Conservation (phyloP, 2,113 vertebrate genomes). For the Chaetops frenatus region DNA sequence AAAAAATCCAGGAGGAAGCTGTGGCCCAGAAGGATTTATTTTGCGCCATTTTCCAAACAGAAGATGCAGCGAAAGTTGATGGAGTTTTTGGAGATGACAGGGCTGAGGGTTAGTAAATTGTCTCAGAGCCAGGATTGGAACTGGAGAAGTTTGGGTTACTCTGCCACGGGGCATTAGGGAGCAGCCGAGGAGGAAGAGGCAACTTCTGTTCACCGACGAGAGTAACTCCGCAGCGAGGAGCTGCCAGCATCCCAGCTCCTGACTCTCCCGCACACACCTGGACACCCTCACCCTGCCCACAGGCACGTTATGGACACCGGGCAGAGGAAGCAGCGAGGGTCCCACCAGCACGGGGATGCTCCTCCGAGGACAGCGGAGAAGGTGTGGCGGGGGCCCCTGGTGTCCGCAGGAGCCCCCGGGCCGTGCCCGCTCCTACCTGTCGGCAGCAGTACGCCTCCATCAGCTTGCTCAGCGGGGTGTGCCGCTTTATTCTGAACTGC, state of each 20-base stretch:
- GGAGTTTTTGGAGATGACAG: not conserved
- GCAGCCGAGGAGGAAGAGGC: too few relatives aligned
- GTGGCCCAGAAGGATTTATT: fast-evolving
- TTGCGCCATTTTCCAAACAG: fast-evolving
- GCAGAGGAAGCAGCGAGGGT: not conserved
- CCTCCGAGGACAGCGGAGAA: too few relatives aligned
- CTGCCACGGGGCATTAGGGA: fast-evolving
- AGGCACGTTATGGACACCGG: fast-evolving
- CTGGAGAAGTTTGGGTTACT: fast-evolving
- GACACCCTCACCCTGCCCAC: not conserved
- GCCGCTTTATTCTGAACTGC: conserved; percentile 94
- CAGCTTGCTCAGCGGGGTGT: conserved; percentile 90
- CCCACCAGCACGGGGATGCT: not conserved
- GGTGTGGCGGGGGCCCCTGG: not conserved
- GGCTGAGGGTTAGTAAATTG: not conserved
- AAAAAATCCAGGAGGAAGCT: fast-evolving
- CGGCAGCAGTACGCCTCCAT: conserved; percentile 96
- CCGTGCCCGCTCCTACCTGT: conserved; percentile 72
- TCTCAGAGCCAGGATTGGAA: not conserved
- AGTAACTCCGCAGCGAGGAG: fast-evolving
- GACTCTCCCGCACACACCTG: not conserved
- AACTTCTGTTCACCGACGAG: not conserved
- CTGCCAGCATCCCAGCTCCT: not conserved
- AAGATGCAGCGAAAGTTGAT: fast-evolving
- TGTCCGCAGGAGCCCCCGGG: not conserved